A percentile compares a stretch with the other conserved stretches of the same genome.
phyloP scores from a whole-genome alignment of 2,113 vertebrate genomes.

The Myotis lucifugus region DNA sequence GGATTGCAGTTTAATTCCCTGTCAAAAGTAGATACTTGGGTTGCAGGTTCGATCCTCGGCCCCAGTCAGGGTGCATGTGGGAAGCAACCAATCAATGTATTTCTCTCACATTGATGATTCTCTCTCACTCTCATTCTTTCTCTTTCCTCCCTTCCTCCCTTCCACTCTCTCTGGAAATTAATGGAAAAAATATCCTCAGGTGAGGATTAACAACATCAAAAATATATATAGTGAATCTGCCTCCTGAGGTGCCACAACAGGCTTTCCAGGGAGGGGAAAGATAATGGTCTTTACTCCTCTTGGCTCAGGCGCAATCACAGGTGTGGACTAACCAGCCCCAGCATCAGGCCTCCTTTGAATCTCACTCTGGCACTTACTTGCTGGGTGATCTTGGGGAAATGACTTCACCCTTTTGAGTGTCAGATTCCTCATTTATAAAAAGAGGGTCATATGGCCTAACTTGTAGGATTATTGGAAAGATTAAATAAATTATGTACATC shows the following conservation, averaged over 20 bases:
- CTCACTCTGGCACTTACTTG: not conserved
- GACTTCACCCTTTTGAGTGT: not conserved
- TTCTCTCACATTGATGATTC: too few species aligned
- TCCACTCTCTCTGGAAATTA: too few species aligned
- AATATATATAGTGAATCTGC: not conserved
- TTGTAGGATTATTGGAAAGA: not conserved
- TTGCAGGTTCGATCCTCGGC: too few species aligned
- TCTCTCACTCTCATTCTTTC: too few species aligned
- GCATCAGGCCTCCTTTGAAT: not conserved
- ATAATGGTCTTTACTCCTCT: not conserved
- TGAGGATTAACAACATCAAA: too few species aligned
- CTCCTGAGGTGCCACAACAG: not conserved
- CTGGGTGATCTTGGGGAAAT: not conserved
- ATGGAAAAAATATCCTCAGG: too few species aligned
- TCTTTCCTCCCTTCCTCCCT: too few species aligned
- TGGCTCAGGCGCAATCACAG: not conserved
- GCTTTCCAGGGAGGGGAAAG: not conserved
- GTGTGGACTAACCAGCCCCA: not conserved
- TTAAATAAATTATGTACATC: not conserved
- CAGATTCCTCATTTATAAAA: not conserved
- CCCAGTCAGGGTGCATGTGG: too few species aligned
- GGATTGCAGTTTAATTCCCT: too few species aligned
- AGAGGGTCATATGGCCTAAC: not conserved
- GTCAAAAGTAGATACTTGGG: too few species aligned
- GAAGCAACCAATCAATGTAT: too few species aligned